Base-by-base conservation (phyloP, 1,140 invertebrate species). In the Wasmannia auropunctata region DNA sequence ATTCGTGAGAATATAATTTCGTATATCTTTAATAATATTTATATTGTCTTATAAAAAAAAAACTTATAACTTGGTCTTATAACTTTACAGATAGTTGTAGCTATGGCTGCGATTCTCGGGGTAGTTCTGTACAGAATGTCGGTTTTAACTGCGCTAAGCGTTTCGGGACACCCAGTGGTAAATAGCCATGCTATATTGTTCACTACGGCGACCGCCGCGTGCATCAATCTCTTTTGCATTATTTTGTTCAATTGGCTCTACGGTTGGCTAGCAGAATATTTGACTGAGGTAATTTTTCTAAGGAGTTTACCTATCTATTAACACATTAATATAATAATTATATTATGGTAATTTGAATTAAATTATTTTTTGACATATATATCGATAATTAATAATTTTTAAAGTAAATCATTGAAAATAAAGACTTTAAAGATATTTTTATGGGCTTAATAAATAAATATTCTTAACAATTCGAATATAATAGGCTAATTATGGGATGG, bases 61-160 rank as follows among this genome's bases (percentile, higher is more conserved):
- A 56, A 25, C 4, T 31, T 40, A 43, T 2, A 22, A 46, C 3
- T 16, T 19, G 62, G 10, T 49, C n/a, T 67, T 51, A 65, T 88
- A 25, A 60, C 67, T 54, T 94, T 94, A 85, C 91, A 97, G 97
- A 96, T 97, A 51, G 93, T 95, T 25, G 93, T 99, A 91, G 98
- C 98, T 1, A 95, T 99, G 69, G 98, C 97, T 11, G 97, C 98
- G 0, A 98, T 99, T 14, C 95, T 99, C 84, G 98, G 97, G 16
- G 98, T 99, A 34, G 98, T 99, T 88, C 95, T 99, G 0, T 99
- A 99, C 94, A 96, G 99, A 60, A 98, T 99, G 96, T 98, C 98
- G 2, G 95, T 98, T 70, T 95, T 98, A 88, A 97, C 98, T 4
- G 96, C 97, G 1, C 94, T 97, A 19, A 96, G 95, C 90, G 95